Evolutionary conservation across 2,113 vertebrate species (phyloP), one percentile per base, ranked within the genome.

Genomic region (Nansenia antarctica): DNA sequence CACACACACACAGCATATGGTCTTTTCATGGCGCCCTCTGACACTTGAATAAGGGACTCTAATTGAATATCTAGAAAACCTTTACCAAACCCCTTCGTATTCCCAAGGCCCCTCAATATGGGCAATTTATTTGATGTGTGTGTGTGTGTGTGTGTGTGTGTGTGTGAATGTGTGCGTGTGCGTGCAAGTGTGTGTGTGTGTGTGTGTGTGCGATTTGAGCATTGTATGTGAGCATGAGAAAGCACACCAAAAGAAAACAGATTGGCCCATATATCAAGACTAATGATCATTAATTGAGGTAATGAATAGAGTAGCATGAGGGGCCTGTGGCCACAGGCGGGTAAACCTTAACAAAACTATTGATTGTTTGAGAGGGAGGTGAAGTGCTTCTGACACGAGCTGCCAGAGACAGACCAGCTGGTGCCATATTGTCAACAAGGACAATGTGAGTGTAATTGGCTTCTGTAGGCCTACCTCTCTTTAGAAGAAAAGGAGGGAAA

Each of bases 251-350:
- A 59, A 29, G 65, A 73, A 73, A 55, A 73, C 72, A 80, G 82
- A 84, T 93, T 94, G 93, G 89, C 88, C 91, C 90, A 84, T 94
- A 93, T 92, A 90, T 91, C 91, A 92, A 83, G 76, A 66, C 79
- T 74, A 90, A 92, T 89, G 90, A 90, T 90, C 88, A 86, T 94
- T 94, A 93, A 94, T 92, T 92, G 90, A 92, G 92, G 87, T 91
- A 93, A 94, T 93, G 93, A 94, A 95, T 91, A 90, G 83, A 92
- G 65, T 72, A 81, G 73, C 74, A 79, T 76, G 69, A 82, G 77
- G 77, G 74, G 88, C 84, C 1, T 66, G 80, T 82, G 76, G 82
- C 84, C 84, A 82, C 5, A 14, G 59, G 85, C 89, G 88, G 86
- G 89, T 93, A 91, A 93, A 92, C 85, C 82, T 89, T 90, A 91